Evolutionary conservation across 2,113 vertebrate genomes (phyloP), one percentile per base, ranked within the genome.

Genomic region (Ctenomys sociabilis): DNA sequence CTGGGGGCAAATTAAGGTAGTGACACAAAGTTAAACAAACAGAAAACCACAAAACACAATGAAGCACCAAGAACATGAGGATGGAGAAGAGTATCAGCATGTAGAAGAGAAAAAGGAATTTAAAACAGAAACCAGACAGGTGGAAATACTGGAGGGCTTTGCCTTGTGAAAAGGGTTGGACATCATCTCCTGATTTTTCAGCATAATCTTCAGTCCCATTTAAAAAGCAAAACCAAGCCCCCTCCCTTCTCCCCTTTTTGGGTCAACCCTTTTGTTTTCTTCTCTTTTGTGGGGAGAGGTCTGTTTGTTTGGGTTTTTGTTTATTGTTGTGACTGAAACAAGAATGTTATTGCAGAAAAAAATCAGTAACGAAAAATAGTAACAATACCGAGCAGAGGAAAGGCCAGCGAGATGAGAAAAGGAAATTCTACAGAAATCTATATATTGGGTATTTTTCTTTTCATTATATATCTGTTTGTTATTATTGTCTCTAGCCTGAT

Each of bases 281-380:
- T 98, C 99, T 99, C 99, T 99, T 99, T 98, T 98, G n/a, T n/a
- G n/a, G n/a, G n/a, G n/a, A 98, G 98, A 99, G 99, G 98, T 98
- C 98, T 98, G 98, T 98, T 98, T 93, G 98, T 98, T 98, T 98
- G 98, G n/a, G n/a, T n/a, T n/a, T n/a, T 98, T 95, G 96, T 98
- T 98, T 98, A 98, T 98, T 96, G 98, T 98, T 96, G 97, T 97
- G 96, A 97, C 96, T 97, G 91, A 95, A 98, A 95, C 61, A 83
- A 95, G 97, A 85, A 61, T 94, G 96, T 94, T 97, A 97, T 96
- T 97, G 85, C 96, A 97, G 97, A 92, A 97, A 97, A 95, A 97
- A 95, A 88, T 83, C 24, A 64, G 49, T 98, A 97, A 97, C 96
- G 98, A 98, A 97, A 97, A 97, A 96, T 95, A 97, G 87, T 93